Conservation (phyloP, 1,140 invertebrate genomes). For the Magallana angulata region DNA sequence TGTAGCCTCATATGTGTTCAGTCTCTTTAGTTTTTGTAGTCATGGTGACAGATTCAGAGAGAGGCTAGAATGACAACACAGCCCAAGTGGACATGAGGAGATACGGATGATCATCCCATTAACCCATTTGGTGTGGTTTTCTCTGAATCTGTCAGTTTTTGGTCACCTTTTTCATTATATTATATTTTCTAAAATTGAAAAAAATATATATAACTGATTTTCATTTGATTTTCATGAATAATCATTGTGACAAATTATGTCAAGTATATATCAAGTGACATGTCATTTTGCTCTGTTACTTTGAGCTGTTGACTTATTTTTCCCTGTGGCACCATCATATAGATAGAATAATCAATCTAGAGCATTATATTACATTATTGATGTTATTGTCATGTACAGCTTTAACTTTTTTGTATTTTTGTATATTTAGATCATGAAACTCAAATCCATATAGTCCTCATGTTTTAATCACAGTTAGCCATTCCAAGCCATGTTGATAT, state of each 20-base stretch:
- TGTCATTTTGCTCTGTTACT: not conserved
- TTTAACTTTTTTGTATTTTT: constrained; percentile 35
- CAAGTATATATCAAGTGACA: not conserved
- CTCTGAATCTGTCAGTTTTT: constrained; percentile 8
- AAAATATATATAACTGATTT: no score
- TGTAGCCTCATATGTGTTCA: constrained; percentile 26
- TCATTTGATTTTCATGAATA: not conserved
- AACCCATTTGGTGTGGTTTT: not conserved
- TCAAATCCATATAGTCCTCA: not conserved
- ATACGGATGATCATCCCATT: not conserved
- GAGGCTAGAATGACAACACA: not conserved
- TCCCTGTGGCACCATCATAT: not conserved
- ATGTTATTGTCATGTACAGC: constrained; percentile 22
- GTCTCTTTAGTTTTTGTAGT: constrained; percentile 7
- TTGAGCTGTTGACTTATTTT: not conserved
- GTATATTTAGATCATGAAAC: constrained; percentile 3
- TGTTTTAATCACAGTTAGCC: constrained; percentile 6
- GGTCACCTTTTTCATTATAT: no score
- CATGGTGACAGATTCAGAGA: constrained; percentile 29
- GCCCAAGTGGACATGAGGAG: no score
- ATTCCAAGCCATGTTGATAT: not conserved
- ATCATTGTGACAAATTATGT: not conserved
- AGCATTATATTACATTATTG: not conserved
- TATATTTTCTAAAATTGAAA: no score
- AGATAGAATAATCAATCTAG: not conserved